Evolutionary conservation across 2,888 invertebrate species (phyloP).

Genomic region (Camponotus fellah): DNA sequence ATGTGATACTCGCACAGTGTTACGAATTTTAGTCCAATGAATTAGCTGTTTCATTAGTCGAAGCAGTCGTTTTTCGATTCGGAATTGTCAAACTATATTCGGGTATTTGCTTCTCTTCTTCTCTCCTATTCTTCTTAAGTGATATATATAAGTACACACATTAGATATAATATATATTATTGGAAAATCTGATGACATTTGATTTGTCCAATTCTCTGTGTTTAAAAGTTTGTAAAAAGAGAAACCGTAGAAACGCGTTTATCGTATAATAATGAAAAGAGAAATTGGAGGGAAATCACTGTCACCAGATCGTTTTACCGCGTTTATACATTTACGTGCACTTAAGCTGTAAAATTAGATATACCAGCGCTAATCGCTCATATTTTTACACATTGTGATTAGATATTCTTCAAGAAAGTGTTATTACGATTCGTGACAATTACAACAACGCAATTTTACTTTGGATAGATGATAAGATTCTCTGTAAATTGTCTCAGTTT

Average conservation of each 20-base stretch:
- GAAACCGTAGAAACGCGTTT: not conserved
- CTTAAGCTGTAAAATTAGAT: conserved; percentile 64
- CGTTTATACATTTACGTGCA: conserved; percentile 64
- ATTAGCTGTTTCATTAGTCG: conserved; percentile 19
- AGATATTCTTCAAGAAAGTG: conserved; percentile 58
- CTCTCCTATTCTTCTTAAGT: conserved; percentile 32
- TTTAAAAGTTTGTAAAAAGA: conserved; percentile 30
- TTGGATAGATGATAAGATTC: conserved; percentile 31
- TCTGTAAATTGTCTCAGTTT: conserved; percentile 7
- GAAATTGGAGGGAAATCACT: conserved; percentile 52
- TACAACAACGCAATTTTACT: conserved; percentile 55
- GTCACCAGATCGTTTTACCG: conserved; percentile 40
- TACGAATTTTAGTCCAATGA: conserved; percentile 24
- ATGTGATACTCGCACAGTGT: conserved; percentile 31
- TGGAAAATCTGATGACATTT: conserved; percentile 25
- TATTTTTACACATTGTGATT: conserved; percentile 72
- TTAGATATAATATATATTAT: conserved; percentile 13
- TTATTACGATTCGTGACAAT: conserved; percentile 59
- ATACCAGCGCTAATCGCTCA: conserved; percentile 64
- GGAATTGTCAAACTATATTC: not conserved
- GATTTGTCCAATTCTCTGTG: conserved; percentile 53
- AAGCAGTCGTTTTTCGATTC: conserved; percentile 21
- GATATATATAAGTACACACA: conserved; percentile 12
- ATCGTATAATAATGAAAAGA: not conserved
- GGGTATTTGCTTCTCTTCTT: not conserved